Base-by-base conservation (phyloP, 2,797 vertebrate species). In the Balearica regulorum region DNA sequence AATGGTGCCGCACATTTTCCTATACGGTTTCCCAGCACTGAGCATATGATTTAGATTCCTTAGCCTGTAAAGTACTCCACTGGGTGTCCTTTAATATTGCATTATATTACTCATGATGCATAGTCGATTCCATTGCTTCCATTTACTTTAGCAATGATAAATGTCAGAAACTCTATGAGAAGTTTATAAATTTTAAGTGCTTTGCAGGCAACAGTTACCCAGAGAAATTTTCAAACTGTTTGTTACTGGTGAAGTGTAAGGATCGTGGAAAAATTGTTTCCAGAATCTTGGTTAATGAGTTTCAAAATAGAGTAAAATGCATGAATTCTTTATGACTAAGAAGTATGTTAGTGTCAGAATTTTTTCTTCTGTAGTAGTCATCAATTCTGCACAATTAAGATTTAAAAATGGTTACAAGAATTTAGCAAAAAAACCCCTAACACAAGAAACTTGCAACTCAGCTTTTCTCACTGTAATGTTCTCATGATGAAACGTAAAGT, bases 101-200 rank as follows among this genome's bases (percentile, higher is more conserved):
- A 95, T 96, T 96, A 69, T 93, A 92, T 96, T 95, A 91, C 94
- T 95, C 72, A 39, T 78, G 95, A 96, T 96, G 96, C 95, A 94
- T 76, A 90, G 96, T 96, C 76, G 15, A 96, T 96, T 96, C 96
- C 72, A 11, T 86, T 76, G 93, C 95, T 93, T 91, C 93, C 96
- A 95, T 96, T 97, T 97, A 95, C 96, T 97, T 93, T 93, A 97
- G 96, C 75, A 76, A 89, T 96, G 96, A 97, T 93, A 92, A 96
- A 97, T 91, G 93, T 91, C 90, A 93, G 89, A 83, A 93, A 83
- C 89, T 81, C 51, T 28, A 92, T 0, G 4, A 95, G 94, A 89
- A 96, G 95, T 95, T 96, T 90, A 96, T 96, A 94, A 88, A 95
- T 97, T 95, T 81, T 18, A 89, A 95, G 96, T 83, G 90, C 89